Evolutionary conservation across 1,140 invertebrate genomes (phyloP).

Genomic region (Acromyrmex heyeri): DNA sequence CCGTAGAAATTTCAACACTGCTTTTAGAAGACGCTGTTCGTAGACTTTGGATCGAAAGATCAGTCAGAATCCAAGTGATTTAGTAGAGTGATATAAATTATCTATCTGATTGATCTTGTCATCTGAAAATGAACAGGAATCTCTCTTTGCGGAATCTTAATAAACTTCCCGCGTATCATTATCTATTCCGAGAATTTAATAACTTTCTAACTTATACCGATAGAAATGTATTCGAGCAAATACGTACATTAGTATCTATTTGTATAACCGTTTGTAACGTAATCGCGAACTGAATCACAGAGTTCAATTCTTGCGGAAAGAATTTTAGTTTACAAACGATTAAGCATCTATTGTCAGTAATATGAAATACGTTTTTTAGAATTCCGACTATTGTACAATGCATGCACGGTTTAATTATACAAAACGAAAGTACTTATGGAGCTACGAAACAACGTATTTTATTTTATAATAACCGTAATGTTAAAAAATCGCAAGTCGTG

Average conservation of each 20-base stretch:
- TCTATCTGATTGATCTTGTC: conserved; percentile 45
- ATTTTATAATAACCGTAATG: background rate
- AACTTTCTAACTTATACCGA: background rate
- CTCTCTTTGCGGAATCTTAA: conserved; percentile 61
- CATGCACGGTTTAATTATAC: background rate
- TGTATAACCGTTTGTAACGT: background rate
- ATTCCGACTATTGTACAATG: background rate
- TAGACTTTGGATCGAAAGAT: conserved; percentile 27
- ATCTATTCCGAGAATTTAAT: conserved; percentile 2
- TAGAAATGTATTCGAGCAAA: background rate
- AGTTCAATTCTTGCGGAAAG: background rate
- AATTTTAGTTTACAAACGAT: background rate
- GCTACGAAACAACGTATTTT: background rate
- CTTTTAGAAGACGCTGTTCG: background rate
- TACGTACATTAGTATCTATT: background rate
- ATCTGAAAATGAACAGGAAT: conserved; percentile 64
- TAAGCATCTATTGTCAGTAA: conserved; percentile 17
- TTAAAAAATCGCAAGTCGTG: background rate
- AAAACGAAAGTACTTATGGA: background rate
- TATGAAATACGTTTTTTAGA: background rate
- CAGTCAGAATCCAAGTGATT: conserved; percentile 59
- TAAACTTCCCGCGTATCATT: conserved; percentile 57
- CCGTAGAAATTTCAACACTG: background rate
- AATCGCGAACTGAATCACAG: background rate
- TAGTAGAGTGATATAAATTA: conserved; percentile 54